Conservation (phyloP, 2,113 vertebrate species). For the Vombatus ursinus region DNA sequence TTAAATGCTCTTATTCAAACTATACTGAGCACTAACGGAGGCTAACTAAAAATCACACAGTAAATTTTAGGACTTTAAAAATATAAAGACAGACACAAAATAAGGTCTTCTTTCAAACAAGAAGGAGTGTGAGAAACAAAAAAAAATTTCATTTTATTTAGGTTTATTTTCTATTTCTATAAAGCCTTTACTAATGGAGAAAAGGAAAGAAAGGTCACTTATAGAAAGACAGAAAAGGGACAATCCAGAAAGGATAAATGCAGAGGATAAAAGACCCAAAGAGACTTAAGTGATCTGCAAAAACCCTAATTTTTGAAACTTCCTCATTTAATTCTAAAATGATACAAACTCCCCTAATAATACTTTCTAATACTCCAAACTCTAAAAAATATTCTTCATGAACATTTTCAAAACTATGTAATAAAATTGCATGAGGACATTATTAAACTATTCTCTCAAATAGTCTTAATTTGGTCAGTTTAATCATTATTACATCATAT, state of each 20-base stretch:
- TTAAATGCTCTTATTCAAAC: not conserved
- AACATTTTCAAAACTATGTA: not conserved
- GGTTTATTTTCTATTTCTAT: not conserved
- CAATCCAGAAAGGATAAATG: not conserved
- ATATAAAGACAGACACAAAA: not conserved
- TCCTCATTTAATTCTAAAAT: not conserved
- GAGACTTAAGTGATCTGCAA: not conserved
- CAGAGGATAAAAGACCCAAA: not conserved
- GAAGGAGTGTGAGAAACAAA: not conserved
- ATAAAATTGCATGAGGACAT: fast-evolving
- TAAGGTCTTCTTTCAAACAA: not conserved
- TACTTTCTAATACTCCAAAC: not conserved
- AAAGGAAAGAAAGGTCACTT: not conserved
- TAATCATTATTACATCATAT: fast-evolving
- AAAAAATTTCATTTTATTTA: not conserved
- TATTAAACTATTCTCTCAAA: fast-evolving
- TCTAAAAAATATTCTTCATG: not conserved
- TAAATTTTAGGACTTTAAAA: not conserved
- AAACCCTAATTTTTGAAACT: not conserved
- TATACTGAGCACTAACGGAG: not conserved
- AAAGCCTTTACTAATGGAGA: not conserved
- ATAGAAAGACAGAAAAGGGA: not conserved
- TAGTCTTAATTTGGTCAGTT: not conserved
- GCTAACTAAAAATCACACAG: not conserved
- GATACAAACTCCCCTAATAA: not conserved